Conservation (phyloP, 2,797 vertebrate species). For the Sebastes reedi region DNA sequence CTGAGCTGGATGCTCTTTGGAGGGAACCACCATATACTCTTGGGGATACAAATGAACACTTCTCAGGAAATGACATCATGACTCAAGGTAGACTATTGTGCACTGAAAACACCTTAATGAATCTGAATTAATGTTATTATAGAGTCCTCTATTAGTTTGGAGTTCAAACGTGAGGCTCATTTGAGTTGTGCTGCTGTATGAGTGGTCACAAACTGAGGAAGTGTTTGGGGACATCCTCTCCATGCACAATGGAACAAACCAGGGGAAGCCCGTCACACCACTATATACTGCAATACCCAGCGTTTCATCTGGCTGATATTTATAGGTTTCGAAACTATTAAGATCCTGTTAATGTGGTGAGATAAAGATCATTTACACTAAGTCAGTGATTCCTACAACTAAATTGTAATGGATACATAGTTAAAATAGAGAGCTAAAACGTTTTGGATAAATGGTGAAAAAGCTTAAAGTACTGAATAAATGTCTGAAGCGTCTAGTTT, state of each 20-base stretch:
- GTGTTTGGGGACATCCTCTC: conserved; percentile 75
- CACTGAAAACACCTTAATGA: background rate
- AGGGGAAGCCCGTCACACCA: conserved; percentile 47
- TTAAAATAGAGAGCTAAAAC: background rate
- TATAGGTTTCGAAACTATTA: conserved; percentile 30
- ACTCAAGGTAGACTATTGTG: conserved; percentile 75
- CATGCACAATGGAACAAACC: conserved; percentile 68
- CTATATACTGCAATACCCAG: background rate
- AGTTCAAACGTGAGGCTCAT: conserved; percentile 2
- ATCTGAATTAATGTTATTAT: background rate
- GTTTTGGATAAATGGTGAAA: background rate
- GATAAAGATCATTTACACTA: background rate
- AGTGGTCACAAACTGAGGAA: conserved; percentile 55
- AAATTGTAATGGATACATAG: background rate
- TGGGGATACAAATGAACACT: conserved; percentile 78
- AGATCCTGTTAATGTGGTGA: conserved; percentile 42
- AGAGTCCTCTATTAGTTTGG: background rate
- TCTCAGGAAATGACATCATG: conserved; percentile 82
- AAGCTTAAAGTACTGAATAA: background rate
- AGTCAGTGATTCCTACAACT: background rate
- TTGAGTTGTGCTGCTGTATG: conserved; percentile 10
- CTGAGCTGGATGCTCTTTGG: conserved; percentile 85
- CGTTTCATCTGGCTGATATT: conserved; percentile 56
- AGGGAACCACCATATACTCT: conserved; percentile 80
- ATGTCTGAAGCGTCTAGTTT: background rate